Evolutionary conservation across 2,113 vertebrate species (phyloP), one percentile per base, ranked within the genome.

Genomic region (Rhinoptilus africanus): DNA sequence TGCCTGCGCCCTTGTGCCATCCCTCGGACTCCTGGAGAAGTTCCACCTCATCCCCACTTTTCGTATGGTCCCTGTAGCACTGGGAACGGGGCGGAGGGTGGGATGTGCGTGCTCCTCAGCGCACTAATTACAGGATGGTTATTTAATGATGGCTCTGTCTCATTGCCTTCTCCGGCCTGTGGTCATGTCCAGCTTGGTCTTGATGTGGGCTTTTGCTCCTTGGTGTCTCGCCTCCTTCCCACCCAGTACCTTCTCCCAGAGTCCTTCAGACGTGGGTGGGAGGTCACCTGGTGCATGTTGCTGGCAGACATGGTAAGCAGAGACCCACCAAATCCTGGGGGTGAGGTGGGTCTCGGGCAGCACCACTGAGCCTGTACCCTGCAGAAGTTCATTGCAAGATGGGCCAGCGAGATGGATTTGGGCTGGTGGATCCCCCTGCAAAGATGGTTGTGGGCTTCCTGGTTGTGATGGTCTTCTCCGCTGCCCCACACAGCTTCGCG

Each of bases 41-140:
- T 60, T 27, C 45, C 32, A 21, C 57, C 54, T 39, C 1, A 14
- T 59, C 21, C 32, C 41, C 34, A 24, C 34, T 10, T 80, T 68
- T 47, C 64, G 0, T 80, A 64, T 1, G 11, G 50, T 79, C 81
- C 63, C 64, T 22, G 26, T 66, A 41, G 63, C 4, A 3, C 37
- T 24, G 71, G 64, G 81, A 63, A 17, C 1, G 2, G 45, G 56
- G 18, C 30, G 15, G 12, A 15, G 23, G 45, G 47, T 8, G 74
- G 67, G 74, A 37, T 14, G n/a, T 15, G 30, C 1, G 39, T 0
- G 18, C 64, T 60, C 88, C 39, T 34, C 1, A 2, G 48, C 1
- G 50, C 89, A 48, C 60, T 79, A 64, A 95, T 88, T 95, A 95
- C 91, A 95, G 62, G 67, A 79, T 57, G 51, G n/a, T 91, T 91